A percentile compares a stretch with the other conserved stretches of the same genome.
Evolutionary conservation across 2,797 vertebrate genomes (phyloP).

Genomic region (Trichosurus vulpecula): DNA sequence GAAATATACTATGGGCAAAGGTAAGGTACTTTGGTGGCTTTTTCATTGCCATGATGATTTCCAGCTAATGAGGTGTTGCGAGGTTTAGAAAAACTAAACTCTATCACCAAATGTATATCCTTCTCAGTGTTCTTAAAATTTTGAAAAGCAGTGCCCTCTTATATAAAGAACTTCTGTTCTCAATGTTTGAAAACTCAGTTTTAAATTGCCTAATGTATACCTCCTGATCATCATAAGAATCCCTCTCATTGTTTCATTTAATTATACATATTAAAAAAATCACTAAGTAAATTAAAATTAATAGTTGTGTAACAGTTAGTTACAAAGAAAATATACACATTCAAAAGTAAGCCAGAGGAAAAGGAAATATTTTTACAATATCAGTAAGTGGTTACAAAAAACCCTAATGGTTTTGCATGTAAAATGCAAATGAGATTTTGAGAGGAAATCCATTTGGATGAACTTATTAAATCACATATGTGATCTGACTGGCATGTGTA

Average conservation of each 20-base stretch:
- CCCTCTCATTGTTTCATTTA: not conserved
- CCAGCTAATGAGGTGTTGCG: not conserved
- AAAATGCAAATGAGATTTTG: not conserved
- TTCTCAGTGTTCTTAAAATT: not conserved
- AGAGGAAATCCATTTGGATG: conserved; percentile 7
- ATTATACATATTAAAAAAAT: not conserved
- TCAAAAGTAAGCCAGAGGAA: conserved; percentile 25
- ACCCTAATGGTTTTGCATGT: conserved; percentile 17
- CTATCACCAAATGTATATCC: not conserved
- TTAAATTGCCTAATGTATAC: not conserved
- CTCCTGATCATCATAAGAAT: not conserved
- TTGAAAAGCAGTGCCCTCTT: conserved; percentile 26
- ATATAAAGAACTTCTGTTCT: conserved; percentile 16
- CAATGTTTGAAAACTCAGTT: not conserved
- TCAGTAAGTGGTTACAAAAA: not conserved
- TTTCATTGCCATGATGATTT: not conserved
- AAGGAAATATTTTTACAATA: not conserved
- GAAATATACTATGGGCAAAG: conserved; percentile 1
- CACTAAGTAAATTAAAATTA: conserved; percentile 29
- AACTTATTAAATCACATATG: conserved; percentile 17
- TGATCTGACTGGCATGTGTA: not conserved
- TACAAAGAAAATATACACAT: not conserved
- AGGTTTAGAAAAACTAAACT: not conserved
- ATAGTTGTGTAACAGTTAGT: not conserved
- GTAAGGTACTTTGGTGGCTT: conserved; percentile 1